Evolutionary conservation across 2,113 vertebrate species (phyloP), one percentile per base, ranked within the genome.

Genomic region (Setophaga coronata): DNA sequence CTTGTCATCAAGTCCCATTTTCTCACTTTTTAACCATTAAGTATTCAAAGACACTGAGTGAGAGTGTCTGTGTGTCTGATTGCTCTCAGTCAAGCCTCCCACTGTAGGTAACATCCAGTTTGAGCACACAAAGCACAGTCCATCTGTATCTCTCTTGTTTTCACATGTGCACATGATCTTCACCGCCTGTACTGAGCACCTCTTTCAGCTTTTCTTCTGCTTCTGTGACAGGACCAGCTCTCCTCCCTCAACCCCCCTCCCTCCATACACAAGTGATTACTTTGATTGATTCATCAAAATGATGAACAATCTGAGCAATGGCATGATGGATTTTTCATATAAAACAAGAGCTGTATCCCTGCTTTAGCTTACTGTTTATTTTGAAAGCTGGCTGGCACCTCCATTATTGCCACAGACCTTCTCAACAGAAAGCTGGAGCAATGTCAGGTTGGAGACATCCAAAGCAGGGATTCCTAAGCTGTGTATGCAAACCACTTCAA

Each of bases 401-500:
- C 67, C 4, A 1, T 74, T 64, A 84, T 73, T 47, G n/a, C 47
- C 56, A 58, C 0, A 0, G 48, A 69, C 38, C 29, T 69, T 57
- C 69, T 51, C 61, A 77, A 10, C 61, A 79, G 57, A 76, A 87
- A 82, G n/a, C 1, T 28, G 74, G 20, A 70, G 76, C 45, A 56
- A 0, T 15, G 51, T 26, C 65, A 62, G 12, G 43, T 8, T 29
- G 1, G 7, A 79, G 51, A 87, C 34, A 87, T 56, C 24, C 31
- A 61, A 60, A 36, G 45, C 50, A 61, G 82, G 61, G 66, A 93
- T 90, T 94, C 88, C 62, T 48, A 14, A 21, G 0, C 53, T 76
- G 31, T 3, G 31, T 34, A 88, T 76, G 74, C 73, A 95, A 95
- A 80, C 82, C 76, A 78, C 80, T 92, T 90, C 76, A 93, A 95